Evolutionary conservation across 23 tunicate species (phyloP).

Genomic region (Halocynthia roretzi): DNA sequence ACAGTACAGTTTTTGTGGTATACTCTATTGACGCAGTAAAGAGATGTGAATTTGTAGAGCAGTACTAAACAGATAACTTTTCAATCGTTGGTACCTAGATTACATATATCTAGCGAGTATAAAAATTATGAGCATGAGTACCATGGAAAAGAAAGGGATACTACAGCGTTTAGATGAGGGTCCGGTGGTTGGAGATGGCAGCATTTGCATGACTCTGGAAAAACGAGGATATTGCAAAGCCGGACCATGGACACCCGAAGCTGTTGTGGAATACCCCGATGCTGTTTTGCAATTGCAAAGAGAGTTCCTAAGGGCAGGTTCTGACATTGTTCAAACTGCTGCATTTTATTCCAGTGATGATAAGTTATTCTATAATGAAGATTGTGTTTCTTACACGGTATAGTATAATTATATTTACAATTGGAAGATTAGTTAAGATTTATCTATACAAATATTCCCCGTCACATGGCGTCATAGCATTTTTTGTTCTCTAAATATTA

Average conservation of each 20-base stretch:
- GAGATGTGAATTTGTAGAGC: too few species aligned
- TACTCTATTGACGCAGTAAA: too few species aligned
- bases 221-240: conserved; percentile 73
- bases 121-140: too few species aligned
- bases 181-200: conserved; percentile 86
- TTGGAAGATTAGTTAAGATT: too few species aligned
- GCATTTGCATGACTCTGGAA: conserved; percentile 83
- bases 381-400: conserved; percentile 1
- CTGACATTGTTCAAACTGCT: conserved; percentile 78
- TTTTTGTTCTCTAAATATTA: neutral
- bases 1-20: too few species aligned
- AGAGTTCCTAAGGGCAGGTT: conserved; percentile 77
- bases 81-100: too few species aligned
- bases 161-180: conserved; percentile 54
- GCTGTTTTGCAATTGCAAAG: conserved; percentile 75
- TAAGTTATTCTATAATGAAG: conserved; percentile 19
- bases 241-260: conserved; percentile 78
- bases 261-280: conserved; percentile 59
- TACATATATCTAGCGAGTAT: too few species aligned
- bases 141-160: conserved; percentile 36
- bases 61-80: too few species aligned
- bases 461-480: neutral
- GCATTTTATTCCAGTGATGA: conserved; percentile 60
- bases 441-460: neutral
- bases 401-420: neutral